Base-by-base conservation (phyloP, 1,140 invertebrate genomes). In the Zophobas atratus region DNA sequence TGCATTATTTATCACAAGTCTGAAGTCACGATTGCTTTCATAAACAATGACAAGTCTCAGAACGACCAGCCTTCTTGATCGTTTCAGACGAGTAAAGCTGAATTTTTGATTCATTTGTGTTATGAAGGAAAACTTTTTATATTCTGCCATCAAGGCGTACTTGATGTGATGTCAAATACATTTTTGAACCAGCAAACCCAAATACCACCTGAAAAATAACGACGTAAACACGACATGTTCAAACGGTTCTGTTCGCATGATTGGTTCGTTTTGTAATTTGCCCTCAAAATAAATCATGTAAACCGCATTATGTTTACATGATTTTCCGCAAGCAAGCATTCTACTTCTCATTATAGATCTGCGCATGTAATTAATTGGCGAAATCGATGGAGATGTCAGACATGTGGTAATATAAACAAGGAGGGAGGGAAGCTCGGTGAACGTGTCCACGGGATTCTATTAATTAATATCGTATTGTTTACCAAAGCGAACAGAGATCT, bases 11-110 rank as follows among this genome's bases (percentile, higher is more conserved):
- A 63, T 63, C 57, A 8, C 57, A n/a, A 2, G 39, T 0, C 35
- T 67, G 38, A 67, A 67, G 71, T 36, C 71, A 74, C 55, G 71
- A 74, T 74, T 74, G 71, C 71, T 74, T 74, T 74, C 71, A 74
- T 74, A 74, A 74, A 74, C 41, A 74, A 74, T 74, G 71, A 74
- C 71, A 74, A 43, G 71, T 74, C 71, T 49, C 39, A 51, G 38
- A 53, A 49, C 55, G 71, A 43, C 60, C 60, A 6, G 60, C 39
- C 60, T 67, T 67, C 60, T 67, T 67, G 41, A 67, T 67, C 60
- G 60, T 43, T 39, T 67, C 60, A 41, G 60, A 67, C 60, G 43
- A 67, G 60, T 33, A 38, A 43, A 67, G 34, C 71, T 74, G 46
- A 74, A 74, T 74, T 74, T 74, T 74, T 74, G 51, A 74, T 74